These are phyloP conservation scores for Cremastinae sp. DNA, from an alignment of 2,888 invertebrate species.

Conservation along the genomic window DNA sequence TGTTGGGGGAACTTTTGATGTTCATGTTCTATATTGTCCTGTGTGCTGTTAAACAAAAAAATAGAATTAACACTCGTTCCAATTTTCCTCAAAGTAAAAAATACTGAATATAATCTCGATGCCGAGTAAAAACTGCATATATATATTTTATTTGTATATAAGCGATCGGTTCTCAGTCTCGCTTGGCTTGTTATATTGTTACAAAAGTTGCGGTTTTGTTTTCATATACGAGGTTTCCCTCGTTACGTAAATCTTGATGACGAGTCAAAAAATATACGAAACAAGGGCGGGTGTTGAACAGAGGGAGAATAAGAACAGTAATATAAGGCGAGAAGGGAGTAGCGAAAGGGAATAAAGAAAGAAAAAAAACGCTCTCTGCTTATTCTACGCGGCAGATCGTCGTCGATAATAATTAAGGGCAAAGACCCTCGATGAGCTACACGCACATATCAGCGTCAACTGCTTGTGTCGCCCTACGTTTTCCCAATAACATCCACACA, in stretches of 20 bases:
- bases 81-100: too few relatives aligned
- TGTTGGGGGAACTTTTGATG: too few relatives aligned
- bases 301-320: too few relatives aligned
- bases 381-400: constrained; percentile 32
- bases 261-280: constrained; percentile 16
- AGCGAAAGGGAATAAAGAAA: background rate
- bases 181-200: constrained; percentile 9
- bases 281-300: too few relatives aligned
- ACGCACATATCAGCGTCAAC: constrained; percentile 1
- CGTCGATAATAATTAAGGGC: constrained; percentile 50
- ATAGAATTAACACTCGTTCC: too few relatives aligned
- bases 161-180: too few relatives aligned
- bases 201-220: background rate
- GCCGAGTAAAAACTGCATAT: too few relatives aligned
- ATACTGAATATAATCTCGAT: too few relatives aligned
- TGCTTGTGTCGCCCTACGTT: constrained; percentile 15
- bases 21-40: too few relatives aligned
- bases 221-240: constrained; percentile 7
- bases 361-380: constrained; percentile 15
- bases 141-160: too few relatives aligned
- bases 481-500: background rate
- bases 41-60: too few relatives aligned
- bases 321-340: too few relatives aligned
- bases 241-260: constrained; percentile 33
- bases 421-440: constrained; percentile 39